Base-by-base conservation (phyloP, 2,797 vertebrate species). In the Cirrhinus mrigala region DNA sequence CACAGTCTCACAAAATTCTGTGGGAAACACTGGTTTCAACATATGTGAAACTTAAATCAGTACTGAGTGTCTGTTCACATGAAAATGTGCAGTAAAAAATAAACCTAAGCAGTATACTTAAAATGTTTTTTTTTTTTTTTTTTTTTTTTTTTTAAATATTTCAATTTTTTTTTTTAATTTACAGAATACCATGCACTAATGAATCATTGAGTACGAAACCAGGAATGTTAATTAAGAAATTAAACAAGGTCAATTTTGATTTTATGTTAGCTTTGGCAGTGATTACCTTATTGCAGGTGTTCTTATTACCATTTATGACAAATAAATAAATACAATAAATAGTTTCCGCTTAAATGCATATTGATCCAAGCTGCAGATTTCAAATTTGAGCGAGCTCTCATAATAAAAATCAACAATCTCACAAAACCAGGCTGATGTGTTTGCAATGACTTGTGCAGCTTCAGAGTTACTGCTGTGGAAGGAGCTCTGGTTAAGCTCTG, bases 401-500 rank as follows among this genome's bases (percentile, higher is more conserved):
- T 33, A 74, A 40, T 40, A 40, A 44, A 52, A 54, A 29, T 71
- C 48, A 76, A 33, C 48, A 52, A 24, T 7, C 60, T 71, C 40
- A 16, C 15, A 8, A 74, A 80, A 46, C 2, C 54, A 48, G 15
- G n/a, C 62, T 48, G 18, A 78, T 24, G 50, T 46, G 75, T 33
- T 79, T 74, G 69, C 75, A 29, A 40, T 70, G 68, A 69, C 29
- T 7, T 33, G 40, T 60, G 29, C 44, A 68, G 73, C 58, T 71
- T 70, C 75, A 70, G 46, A 76, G 60, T 8, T 66, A 40, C 29
- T 20, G 50, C 20, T 81, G 84, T 54, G 78, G 37, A 82, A 68
- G 50, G 15, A 76, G 85, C 68, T 44, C 54, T 68, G 50, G 50
- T 27, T 81, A 81, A 54, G 80, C 79, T 83, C n/a, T 86, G 73